Percentiles rank a stretch among this genome's conserved stretches.
Evolutionary conservation across 2,797 vertebrate species (phyloP).

Genomic region (Tangara arthus): DNA sequence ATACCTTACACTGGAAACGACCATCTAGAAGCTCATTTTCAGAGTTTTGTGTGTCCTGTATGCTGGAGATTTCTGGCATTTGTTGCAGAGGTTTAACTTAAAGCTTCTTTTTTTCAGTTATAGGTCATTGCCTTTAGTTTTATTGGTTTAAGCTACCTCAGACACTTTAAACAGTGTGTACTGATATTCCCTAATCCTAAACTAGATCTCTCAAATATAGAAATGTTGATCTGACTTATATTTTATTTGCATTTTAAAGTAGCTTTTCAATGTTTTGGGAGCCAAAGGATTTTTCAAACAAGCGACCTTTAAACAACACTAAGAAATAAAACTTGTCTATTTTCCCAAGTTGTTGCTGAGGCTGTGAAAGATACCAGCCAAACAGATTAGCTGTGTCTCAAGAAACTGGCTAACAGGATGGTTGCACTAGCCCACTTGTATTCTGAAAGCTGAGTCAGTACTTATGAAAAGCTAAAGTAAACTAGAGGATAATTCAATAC

Average conservation of each 20-base stretch:
- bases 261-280: neutral
- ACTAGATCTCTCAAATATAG: neutral
- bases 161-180: neutral
- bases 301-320: neutral
- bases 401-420: neutral
- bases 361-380: neutral
- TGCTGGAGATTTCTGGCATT: neutral
- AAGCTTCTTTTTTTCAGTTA: neutral
- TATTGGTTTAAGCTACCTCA: neutral
- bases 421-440: neutral
- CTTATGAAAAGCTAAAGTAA: conserved; percentile 32
- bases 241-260: conserved; percentile 21
- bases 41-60: neutral
- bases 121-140: neutral
- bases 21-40: neutral
- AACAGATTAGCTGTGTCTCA: neutral
- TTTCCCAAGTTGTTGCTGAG: neutral
- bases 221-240: neutral
- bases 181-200: neutral
- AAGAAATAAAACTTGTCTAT: neutral
- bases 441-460: conserved; percentile 31
- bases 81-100: neutral
- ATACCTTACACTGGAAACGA: accelerated
- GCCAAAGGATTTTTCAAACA: neutral
- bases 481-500: conserved; percentile 46